Conservation (phyloP, 2,888 invertebrate species). For the Seira ritae region DNA sequence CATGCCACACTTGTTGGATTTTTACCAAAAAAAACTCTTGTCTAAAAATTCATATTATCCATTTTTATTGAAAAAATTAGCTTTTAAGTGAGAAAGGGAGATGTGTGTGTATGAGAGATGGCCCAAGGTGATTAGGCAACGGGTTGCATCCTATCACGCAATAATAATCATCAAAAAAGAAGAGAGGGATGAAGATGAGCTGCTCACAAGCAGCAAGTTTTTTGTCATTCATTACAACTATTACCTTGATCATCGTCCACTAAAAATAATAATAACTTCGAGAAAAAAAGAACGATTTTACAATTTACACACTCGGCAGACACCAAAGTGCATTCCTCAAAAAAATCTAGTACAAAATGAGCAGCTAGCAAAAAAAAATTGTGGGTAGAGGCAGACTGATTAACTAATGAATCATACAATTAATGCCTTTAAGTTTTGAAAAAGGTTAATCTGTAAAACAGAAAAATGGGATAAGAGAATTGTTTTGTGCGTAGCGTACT, state of each 20-base stretch:
- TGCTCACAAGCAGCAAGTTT: slow-evolving; percentile 49
- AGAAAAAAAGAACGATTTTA: slow-evolving; percentile 27
- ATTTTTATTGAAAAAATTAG: slow-evolving; percentile 6
- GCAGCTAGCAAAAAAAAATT: too few relatives aligned
- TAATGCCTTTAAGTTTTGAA: slow-evolving; percentile 22
- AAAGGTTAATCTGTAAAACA: slow-evolving; percentile 15
- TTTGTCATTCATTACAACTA: slow-evolving; percentile 29
- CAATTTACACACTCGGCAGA: not conserved
- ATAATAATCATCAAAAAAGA: slow-evolving; percentile 42
- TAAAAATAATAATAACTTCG: slow-evolving; percentile 28
- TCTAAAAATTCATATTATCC: not conserved
- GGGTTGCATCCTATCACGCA: slow-evolving; percentile 46
- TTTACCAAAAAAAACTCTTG: not conserved
- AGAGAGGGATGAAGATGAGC: slow-evolving; percentile 50
- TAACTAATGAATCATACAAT: slow-evolving; percentile 39
- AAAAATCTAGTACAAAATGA: too few relatives aligned
- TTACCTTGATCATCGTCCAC: slow-evolving; percentile 48
- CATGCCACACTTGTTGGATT: not conserved
- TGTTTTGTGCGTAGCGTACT: too few relatives aligned
- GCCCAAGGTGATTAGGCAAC: slow-evolving; percentile 58
- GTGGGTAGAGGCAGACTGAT: slow-evolving; percentile 15
- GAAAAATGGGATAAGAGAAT: slow-evolving; percentile 16
- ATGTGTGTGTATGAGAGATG: slow-evolving; percentile 53
- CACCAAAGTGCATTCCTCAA: not conserved
- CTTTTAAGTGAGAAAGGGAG: slow-evolving; percentile 10